These are phyloP conservation scores for Trichonephila inaurata DNA, from an alignment of 1,140 invertebrate species.

Conservation along the genomic window DNA sequence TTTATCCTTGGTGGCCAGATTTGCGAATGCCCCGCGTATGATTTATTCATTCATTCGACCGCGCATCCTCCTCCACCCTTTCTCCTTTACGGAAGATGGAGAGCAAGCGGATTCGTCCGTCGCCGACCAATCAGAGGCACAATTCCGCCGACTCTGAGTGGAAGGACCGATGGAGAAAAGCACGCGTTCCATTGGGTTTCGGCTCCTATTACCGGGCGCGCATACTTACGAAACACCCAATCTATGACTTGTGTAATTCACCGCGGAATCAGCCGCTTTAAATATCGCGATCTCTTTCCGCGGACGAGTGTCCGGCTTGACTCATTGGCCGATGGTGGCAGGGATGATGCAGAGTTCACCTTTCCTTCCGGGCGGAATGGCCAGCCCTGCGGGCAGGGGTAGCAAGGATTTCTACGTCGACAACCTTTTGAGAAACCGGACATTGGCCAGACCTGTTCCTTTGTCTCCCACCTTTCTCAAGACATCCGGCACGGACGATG, in stretches of 20 bases:
- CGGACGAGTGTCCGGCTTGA: not conserved
- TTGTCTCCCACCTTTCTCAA: slow-evolving; percentile 32
- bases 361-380: not conserved
- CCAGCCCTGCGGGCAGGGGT: not conserved
- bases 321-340: slow-evolving; percentile 5
- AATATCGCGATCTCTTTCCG: not conserved
- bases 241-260: slow-evolving; percentile 16
- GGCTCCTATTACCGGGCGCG: slow-evolving; percentile 23
- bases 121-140: slow-evolving; percentile 21
- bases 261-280: slow-evolving; percentile 25
- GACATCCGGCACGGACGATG: not conserved
- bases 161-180: not conserved
- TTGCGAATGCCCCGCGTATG: slow-evolving; percentile 40
- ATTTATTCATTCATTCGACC: slow-evolving; percentile 73
- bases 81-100: slow-evolving; percentile 47
- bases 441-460: slow-evolving; percentile 45
- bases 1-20: slow-evolving; percentile 8
- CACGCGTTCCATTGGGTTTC: slow-evolving; percentile 40
- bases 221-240: slow-evolving; percentile 49
- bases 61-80: slow-evolving; percentile 41
- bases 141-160: not conserved
- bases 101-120: slow-evolving; percentile 1
- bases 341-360: slow-evolving; percentile 9
- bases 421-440: slow-evolving; percentile 51
- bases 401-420: slow-evolving; percentile 67